Evolutionary conservation across 2,888 invertebrate genomes (phyloP).

Genomic region (Seira ritae): DNA sequence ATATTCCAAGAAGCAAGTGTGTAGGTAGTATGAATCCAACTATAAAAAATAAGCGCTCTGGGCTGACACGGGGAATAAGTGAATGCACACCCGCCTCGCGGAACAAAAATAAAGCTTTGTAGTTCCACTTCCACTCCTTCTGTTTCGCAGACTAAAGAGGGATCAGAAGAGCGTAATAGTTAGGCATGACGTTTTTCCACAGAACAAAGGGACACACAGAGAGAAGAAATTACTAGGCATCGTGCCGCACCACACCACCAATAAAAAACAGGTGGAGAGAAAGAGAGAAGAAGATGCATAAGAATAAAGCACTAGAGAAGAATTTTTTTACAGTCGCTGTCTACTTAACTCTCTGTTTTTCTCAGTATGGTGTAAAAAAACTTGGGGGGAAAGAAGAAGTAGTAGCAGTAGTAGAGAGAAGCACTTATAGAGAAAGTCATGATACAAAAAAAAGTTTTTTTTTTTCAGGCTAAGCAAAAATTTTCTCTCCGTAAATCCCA

Average conservation of each 20-base stretch:
- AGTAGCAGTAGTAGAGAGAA: too few species aligned
- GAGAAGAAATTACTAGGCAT: conserved; percentile 32
- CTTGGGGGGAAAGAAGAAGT: not conserved
- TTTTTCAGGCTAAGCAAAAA: not conserved
- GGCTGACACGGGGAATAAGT: conserved; percentile 54
- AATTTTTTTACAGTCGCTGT: not conserved
- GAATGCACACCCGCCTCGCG: conserved; percentile 33
- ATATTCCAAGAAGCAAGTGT: conserved; percentile 38
- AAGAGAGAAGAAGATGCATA: not conserved
- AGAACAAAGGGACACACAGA: conserved; percentile 1
- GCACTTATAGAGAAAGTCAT: conserved; percentile 6
- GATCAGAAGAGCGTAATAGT: conserved; percentile 33
- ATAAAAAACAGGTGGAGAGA: conserved; percentile 56
- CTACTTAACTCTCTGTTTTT: not conserved
- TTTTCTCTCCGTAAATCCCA: conserved; percentile 54
- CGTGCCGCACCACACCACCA: not conserved
- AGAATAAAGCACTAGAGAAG: not conserved
- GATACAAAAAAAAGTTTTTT: not conserved
- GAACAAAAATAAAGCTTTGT: conserved; percentile 18
- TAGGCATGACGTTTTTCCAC: conserved; percentile 26
- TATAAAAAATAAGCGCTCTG: conserved; percentile 43
- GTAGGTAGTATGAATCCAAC: conserved; percentile 21
- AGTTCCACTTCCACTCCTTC: conserved; percentile 15
- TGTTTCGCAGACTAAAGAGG: conserved; percentile 41
- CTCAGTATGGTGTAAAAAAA: not conserved